Evolutionary conservation across 2,797 vertebrate genomes (phyloP), one percentile per base, ranked within the genome.

Genomic region (Dicrostonyx torquatus): DNA sequence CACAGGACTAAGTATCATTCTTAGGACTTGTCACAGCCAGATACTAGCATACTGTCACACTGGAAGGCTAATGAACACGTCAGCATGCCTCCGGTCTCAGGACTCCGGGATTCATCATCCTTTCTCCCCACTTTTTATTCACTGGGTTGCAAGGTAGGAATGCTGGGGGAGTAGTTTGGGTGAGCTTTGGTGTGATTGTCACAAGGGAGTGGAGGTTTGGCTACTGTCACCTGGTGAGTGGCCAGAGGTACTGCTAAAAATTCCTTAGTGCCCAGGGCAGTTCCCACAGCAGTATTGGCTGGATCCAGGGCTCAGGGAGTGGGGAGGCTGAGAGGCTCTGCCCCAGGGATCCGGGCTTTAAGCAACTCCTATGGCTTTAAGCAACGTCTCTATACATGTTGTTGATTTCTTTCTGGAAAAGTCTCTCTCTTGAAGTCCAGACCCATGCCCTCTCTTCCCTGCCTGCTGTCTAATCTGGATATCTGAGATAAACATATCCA

Each of bases 371-470:
- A 0, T 43, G 37, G 86, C 50, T 80, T 70, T 87, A 72, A 53
- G 87, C 43, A 70, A 4, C 24, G 6, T 26, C 24, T 0, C 0
- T 13, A 17, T 0, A 4, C 12, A 29, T 22, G 73, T 29, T n/a
- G 45, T n/a, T 26, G 72, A 40, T 78, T 53, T 58, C 48, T 53
- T 76, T 84, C 55, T 13, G 43, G 11, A 48, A 5, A 22, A 58
- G 29, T 3, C 55, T 79, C n/a, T n/a, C 4, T 48, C 66, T 77
- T 24, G 34, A 31, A 29, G 82, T 43, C 9, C 72, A 77, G 80
- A 64, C 37, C 80, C 58, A 5, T 12, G 17, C 2, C 5, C 43
- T 37, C 31, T 62, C 13, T 50, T 3, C 2, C 37, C 78, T 37
- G 12, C 70, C 26, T 53, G 50, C 18, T 17, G 5, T 40, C 43